phyloP scores from a whole-genome alignment of 2,888 invertebrate species.

The Pilophorus perplexus region DNA sequence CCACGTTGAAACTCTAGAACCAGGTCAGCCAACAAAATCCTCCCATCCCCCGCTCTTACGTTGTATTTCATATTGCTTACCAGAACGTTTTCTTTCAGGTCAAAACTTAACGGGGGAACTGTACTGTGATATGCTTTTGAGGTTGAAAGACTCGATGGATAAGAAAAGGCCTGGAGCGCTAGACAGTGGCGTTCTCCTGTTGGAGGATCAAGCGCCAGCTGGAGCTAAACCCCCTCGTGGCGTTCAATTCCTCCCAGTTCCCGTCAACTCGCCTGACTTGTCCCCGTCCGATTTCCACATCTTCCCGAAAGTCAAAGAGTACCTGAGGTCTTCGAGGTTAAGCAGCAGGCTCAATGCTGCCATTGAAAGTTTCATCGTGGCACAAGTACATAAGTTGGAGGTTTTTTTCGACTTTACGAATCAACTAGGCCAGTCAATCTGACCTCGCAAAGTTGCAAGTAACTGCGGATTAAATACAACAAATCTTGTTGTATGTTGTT shows the following conservation, averaged over 20 bases:
- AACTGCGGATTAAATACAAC: too few relatives aligned
- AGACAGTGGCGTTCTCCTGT: slow-evolving; percentile 13
- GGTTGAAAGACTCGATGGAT: slow-evolving; percentile 9
- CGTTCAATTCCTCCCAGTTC: slow-evolving; percentile 18
- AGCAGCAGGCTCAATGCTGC: neutral
- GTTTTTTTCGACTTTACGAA: neutral
- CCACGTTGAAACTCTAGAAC: slow-evolving; percentile 14
- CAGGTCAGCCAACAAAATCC: neutral
- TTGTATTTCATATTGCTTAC: neutral
- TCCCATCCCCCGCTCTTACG: too few relatives aligned
- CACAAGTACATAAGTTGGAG: slow-evolving; percentile 7
- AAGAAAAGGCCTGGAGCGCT: slow-evolving; percentile 15
- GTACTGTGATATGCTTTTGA: slow-evolving; percentile 6
- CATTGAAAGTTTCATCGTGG: neutral
- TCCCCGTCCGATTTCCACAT: slow-evolving; percentile 25
- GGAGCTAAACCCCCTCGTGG: slow-evolving; percentile 17
- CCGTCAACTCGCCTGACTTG: slow-evolving; percentile 27
- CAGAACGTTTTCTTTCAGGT: neutral
- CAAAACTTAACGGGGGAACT: slow-evolving; percentile 11
- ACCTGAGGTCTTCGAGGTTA: slow-evolving; percentile 5
- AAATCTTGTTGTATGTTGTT: too few relatives aligned
- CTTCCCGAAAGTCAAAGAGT: slow-evolving; percentile 36
- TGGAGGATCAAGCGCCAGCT: slow-evolving; percentile 23
- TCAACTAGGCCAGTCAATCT: too few relatives aligned
- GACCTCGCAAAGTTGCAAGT: too few relatives aligned